Evolutionary conservation across 1,140 invertebrate genomes (phyloP).

Genomic region (Druon quercuslanigerum): DNA sequence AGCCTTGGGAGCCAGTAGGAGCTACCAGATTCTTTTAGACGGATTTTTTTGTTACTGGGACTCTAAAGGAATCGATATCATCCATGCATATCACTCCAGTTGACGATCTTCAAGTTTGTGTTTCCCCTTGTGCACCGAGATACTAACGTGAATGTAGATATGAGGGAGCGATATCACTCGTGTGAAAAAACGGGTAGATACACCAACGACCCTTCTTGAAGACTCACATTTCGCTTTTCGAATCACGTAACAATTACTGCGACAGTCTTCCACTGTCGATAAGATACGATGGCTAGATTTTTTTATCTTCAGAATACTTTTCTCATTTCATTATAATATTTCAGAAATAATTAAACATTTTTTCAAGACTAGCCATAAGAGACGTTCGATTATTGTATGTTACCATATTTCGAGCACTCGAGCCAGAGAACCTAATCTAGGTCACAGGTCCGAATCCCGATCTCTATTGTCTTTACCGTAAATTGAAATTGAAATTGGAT

Average conservation of each 20-base stretch:
- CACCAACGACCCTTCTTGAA: background rate
- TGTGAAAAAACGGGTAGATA: slow-evolving; percentile 3
- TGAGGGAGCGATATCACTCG: slow-evolving; percentile 21
- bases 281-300: background rate
- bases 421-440: too few relatives aligned
- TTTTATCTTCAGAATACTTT: background rate
- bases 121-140: slow-evolving; percentile 13
- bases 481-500: too few relatives aligned
- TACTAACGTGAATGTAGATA: background rate
- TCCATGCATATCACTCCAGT: slow-evolving; percentile 38
- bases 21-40: slow-evolving; percentile 36
- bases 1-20: background rate
- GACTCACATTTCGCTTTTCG: slow-evolving; percentile 10
- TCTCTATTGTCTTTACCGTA: too few relatives aligned
- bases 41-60: slow-evolving; percentile 36
- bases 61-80: slow-evolving; percentile 42
- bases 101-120: slow-evolving; percentile 35
- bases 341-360: too few relatives aligned
- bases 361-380: too few relatives aligned
- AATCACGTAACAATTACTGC: background rate
- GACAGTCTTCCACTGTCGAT: background rate
- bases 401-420: too few relatives aligned
- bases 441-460: too few relatives aligned
- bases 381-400: too few relatives aligned
- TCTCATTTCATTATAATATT: background rate